These are phyloP conservation scores for Centroberyx gerrardi DNA, from an alignment of 2,797 vertebrate genomes.

Conservation along the genomic window DNA sequence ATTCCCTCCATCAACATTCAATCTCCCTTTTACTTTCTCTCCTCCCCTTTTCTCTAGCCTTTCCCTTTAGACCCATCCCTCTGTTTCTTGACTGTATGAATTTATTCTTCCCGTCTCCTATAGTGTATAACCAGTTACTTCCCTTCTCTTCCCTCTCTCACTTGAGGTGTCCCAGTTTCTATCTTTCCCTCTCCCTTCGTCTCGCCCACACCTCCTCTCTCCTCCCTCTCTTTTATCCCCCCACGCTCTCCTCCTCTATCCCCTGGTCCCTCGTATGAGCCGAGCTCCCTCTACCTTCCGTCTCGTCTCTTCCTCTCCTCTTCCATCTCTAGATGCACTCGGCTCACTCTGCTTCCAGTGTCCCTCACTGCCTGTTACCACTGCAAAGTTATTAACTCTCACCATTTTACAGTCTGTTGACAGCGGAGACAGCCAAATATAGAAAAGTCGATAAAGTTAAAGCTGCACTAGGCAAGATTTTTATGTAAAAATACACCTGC, in stretches of 20 bases:
- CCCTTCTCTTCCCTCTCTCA: slow-evolving; percentile 1
- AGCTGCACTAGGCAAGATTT: no score
- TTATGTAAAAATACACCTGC: no score
- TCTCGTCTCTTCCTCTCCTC: slow-evolving; percentile 2
- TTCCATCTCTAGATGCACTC: not conserved
- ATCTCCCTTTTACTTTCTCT: slow-evolving; percentile 4
- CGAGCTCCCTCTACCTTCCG: not conserved
- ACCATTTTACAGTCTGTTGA: not conserved
- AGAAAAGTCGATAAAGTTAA: no score
- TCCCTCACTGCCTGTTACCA: not conserved
- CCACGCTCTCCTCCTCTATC: not conserved
- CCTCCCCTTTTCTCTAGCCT: not conserved
- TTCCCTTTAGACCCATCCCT: slow-evolving; percentile 2
- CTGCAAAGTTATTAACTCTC: not conserved
- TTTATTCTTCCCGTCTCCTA: slow-evolving; percentile 11
- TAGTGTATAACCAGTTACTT: slow-evolving; percentile 7
- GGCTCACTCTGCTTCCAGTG: not conserved
- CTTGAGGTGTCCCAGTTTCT: slow-evolving; percentile 56
- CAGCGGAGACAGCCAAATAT: not conserved
- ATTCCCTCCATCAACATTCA: slow-evolving; percentile 17
- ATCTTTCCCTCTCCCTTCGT: slow-evolving; percentile 24
- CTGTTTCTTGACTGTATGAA: slow-evolving; percentile 8
- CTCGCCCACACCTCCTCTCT: slow-evolving; percentile 24
- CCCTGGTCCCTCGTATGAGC: not conserved
- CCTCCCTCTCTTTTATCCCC: slow-evolving; percentile 1